These are phyloP conservation scores for Turritopsis dohrnii DNA, from an alignment of 30 jellyfish, hydroid and myxozoan species.

Conservation along the genomic window DNA sequence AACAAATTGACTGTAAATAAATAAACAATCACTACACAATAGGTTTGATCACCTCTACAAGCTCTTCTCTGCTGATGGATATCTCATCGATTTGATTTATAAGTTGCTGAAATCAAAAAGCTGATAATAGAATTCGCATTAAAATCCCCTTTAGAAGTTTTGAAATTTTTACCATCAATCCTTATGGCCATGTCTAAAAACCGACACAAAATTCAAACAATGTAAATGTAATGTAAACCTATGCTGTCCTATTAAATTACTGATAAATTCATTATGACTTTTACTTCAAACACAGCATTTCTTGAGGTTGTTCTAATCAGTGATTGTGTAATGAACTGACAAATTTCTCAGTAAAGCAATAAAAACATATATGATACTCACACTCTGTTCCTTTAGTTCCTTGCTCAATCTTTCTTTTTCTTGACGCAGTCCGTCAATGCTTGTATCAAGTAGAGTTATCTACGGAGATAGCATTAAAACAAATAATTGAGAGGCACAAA, in stretches of 20 bases:
- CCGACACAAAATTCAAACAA: too few species aligned
- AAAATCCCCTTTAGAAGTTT: too few species aligned
- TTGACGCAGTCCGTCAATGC: conserved; percentile 16
- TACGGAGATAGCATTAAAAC: not conserved
- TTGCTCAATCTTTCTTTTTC: conserved; percentile 23
- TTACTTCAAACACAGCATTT: too few species aligned
- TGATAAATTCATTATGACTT: too few species aligned
- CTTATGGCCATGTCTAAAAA: too few species aligned
- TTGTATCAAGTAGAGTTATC: conserved; percentile 24
- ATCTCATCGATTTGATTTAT: conserved; percentile 31
- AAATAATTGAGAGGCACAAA: too few species aligned
- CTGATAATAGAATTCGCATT: not conserved
- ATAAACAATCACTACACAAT: not conserved
- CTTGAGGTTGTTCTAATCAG: too few species aligned
- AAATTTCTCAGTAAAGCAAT: too few species aligned
- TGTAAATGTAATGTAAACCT: too few species aligned
- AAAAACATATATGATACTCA: not conserved
- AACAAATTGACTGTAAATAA: not conserved
- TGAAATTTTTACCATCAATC: too few species aligned
- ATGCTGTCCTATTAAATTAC: too few species aligned
- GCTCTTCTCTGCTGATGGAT: conserved; percentile 18
- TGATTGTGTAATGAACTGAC: too few species aligned
- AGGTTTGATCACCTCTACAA: conserved; percentile 18
- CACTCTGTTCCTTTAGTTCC: conserved; percentile 10
- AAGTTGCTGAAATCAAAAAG: conserved; percentile 15